Evolutionary conservation across 1,140 invertebrate species (phyloP).

Genomic region (Linepithema humile): DNA sequence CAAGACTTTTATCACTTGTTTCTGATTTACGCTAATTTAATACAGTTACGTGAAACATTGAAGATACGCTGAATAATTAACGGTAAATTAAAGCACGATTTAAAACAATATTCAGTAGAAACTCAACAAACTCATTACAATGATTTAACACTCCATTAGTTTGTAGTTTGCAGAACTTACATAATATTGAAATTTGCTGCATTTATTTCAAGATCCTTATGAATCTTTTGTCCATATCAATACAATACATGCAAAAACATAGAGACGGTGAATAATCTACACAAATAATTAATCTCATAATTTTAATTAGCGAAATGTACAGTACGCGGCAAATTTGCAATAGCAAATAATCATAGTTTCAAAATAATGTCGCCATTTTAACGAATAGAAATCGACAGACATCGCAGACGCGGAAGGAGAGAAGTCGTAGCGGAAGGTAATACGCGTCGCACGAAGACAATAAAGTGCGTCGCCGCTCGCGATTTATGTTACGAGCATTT

Average conservation of each 20-base stretch:
- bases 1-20: neutral
- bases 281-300: too few species aligned
- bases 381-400: neutral
- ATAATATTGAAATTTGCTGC: neutral
- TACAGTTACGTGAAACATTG: neutral
- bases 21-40: neutral
- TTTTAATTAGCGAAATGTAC: too few species aligned
- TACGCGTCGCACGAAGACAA: slow-evolving; percentile 43
- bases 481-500: slow-evolving; percentile 59
- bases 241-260: too few species aligned
- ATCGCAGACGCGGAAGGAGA: neutral
- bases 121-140: neutral
- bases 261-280: too few species aligned
- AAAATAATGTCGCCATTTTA: neutral
- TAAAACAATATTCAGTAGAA: neutral
- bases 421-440: neutral
- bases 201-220: neutral
- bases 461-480: slow-evolving; percentile 50
- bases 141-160: neutral
- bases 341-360: neutral
- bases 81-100: neutral
- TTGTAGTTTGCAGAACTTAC: neutral
- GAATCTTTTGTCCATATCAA: too few species aligned
- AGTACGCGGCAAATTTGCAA: neutral
- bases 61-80: neutral